phyloP scores from a whole-genome alignment of 2,113 vertebrate genomes.

The Psilopsiagon aurifrons region DNA sequence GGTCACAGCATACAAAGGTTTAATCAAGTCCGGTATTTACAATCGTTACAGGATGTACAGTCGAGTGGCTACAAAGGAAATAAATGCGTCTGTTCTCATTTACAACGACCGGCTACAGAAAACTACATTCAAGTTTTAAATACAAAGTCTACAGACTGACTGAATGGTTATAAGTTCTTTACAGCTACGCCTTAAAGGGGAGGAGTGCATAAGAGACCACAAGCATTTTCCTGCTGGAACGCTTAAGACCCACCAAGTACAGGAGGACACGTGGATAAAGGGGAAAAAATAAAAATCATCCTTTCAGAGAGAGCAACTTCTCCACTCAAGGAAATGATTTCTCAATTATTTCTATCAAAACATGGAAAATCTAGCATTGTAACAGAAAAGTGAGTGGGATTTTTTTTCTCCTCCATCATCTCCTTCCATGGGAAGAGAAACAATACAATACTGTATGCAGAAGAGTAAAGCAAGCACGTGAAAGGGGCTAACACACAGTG shows the following conservation, averaged over 20 bases:
- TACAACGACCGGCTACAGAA: slow-evolving; percentile 37
- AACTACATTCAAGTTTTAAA: slow-evolving; percentile 20
- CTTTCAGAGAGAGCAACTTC: not conserved
- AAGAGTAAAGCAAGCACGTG: not conserved
- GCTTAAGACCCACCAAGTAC: slow-evolving; percentile 25
- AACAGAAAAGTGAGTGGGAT: not conserved
- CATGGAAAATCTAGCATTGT: not conserved
- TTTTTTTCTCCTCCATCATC: not conserved
- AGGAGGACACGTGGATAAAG: not conserved
- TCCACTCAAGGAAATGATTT: not conserved
- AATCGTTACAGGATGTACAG: slow-evolving; percentile 73
- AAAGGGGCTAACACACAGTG: not conserved
- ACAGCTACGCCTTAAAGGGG: slow-evolving; percentile 1
- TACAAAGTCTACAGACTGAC: slow-evolving; percentile 45
- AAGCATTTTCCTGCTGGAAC: slow-evolving; percentile 40
- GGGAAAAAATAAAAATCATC: not conserved
- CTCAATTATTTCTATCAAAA: not conserved
- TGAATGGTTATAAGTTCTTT: slow-evolving; percentile 40
- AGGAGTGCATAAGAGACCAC: not conserved
- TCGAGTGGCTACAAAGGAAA: slow-evolving; percentile 28
- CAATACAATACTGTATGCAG: not conserved
- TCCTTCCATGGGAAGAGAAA: slow-evolving; percentile 45
- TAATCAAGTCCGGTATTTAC: slow-evolving; percentile 68
- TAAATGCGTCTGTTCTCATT: slow-evolving; percentile 5
- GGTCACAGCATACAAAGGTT: slow-evolving; percentile 65